Evolutionary conservation across 2,113 vertebrate genomes (phyloP).

Genomic region (Misgurnus mizolepis): DNA sequence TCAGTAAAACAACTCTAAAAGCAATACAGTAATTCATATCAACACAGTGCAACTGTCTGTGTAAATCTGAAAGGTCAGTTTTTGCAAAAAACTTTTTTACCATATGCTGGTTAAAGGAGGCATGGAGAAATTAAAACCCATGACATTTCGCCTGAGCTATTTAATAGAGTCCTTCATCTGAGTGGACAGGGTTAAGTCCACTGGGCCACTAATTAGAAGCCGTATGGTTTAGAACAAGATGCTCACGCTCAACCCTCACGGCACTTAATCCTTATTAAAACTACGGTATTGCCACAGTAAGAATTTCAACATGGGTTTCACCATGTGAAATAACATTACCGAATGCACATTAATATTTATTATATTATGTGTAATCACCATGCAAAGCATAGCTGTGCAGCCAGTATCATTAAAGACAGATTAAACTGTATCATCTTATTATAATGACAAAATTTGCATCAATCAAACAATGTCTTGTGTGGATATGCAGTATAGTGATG

Average conservation of each 20-base stretch:
- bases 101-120: conserved; percentile 42
- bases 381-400: not conserved
- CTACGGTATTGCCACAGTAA: not conserved
- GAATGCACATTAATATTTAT: conserved; percentile 2
- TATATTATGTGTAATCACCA: not conserved
- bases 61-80: conserved; percentile 60
- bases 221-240: not conserved
- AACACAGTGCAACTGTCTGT: not conserved
- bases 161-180: conserved; percentile 67
- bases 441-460: conserved; percentile 13
- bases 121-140: conserved; percentile 66
- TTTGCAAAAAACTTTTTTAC: conserved; percentile 61
- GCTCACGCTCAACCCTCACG: conserved; percentile 17
- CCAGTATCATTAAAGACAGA: not conserved
- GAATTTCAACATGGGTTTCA: conserved; percentile 7
- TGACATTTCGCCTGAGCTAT: conserved; percentile 70
- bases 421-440: conserved; percentile 27
- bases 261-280: conserved; percentile 50
- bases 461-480: conserved; percentile 7
- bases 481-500: not conserved
- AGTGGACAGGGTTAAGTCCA: conserved; percentile 67
- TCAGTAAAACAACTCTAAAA: not conserved
- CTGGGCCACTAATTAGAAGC: conserved; percentile 74
- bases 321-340: conserved; percentile 2
- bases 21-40: not conserved